A percentile compares a stretch with the other conserved stretches of the same genome.
Evolutionary conservation across 2,797 vertebrate species (phyloP).

Genomic region (Lycodopsis pacificus): DNA sequence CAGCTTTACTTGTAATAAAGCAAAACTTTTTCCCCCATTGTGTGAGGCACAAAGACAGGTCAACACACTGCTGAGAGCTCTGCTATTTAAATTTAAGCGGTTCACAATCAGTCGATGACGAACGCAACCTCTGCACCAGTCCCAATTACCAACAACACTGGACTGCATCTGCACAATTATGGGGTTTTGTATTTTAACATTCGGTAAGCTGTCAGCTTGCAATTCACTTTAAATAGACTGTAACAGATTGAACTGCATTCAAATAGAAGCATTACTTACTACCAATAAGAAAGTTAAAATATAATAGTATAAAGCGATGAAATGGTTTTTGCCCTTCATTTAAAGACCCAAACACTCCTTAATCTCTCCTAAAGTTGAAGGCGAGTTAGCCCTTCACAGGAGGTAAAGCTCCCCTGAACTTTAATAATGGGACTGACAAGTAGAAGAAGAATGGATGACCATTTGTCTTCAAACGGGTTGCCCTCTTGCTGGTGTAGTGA

Average conservation of each 20-base stretch:
- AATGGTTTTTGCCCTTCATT: not conserved
- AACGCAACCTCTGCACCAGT: constrained; percentile 10
- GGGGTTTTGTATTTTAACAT: constrained; percentile 4
- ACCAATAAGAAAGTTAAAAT: not conserved
- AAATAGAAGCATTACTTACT: not conserved
- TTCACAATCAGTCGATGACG: constrained; percentile 10
- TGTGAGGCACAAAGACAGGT: constrained; percentile 24
- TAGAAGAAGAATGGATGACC: constrained; percentile 60
- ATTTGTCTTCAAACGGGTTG: constrained; percentile 68
- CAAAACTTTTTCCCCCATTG: not conserved
- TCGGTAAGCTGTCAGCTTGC: not conserved
- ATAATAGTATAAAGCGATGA: not conserved
- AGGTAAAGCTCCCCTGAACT: constrained; percentile 58
- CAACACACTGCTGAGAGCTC: constrained; percentile 12
- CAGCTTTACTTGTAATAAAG: not conserved
- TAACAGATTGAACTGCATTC: not conserved
- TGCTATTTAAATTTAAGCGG: constrained; percentile 9
- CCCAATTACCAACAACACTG: constrained; percentile 34
- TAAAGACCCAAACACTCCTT: constrained; percentile 9
- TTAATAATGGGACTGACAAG: constrained; percentile 65
- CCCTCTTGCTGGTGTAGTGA: constrained; percentile 45
- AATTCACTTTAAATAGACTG: not conserved
- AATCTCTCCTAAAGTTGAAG: constrained; percentile 15
- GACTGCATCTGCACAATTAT: constrained; percentile 8
- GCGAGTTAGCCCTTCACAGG: constrained; percentile 33